Percentiles rank a stretch among this genome's conserved stretches.
Conservation (phyloP, 2,797 vertebrate species). For the Pteronotus mesoamericanus region DNA sequence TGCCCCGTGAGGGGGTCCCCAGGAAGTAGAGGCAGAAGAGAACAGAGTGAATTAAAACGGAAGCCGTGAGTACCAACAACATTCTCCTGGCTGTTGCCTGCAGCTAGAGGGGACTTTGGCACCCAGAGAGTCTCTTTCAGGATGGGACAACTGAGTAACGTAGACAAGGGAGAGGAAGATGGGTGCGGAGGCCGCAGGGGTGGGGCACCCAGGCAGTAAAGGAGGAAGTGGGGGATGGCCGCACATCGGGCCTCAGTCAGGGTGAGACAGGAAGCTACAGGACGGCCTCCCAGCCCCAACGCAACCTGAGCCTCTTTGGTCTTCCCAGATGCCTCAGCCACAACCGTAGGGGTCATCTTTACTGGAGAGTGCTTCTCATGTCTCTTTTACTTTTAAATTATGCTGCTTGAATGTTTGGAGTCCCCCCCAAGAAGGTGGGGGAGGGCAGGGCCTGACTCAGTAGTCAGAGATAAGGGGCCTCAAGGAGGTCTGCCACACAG, state of each 20-base stretch:
- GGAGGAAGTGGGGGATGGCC: background rate
- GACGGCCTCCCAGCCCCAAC: background rate
- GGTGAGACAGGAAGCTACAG: background rate
- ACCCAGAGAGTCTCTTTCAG: background rate
- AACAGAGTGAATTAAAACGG: background rate
- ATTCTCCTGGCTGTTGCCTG: too few species aligned
- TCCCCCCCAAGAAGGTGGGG: too few species aligned
- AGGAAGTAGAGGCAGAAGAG: background rate
- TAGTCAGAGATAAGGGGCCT: background rate
- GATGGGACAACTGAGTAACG: background rate
- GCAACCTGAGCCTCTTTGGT: background rate
- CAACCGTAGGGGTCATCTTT: background rate
- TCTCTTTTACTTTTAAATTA: background rate
- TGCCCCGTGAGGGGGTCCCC: background rate
- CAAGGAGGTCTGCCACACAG: background rate
- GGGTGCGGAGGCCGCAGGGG: background rate
- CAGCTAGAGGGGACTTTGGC: background rate
- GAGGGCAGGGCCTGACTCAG: background rate
- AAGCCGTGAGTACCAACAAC: background rate
- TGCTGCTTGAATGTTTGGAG: background rate
- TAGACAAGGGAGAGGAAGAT: background rate
- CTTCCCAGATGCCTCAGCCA: background rate
- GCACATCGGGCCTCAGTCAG: accelerated
- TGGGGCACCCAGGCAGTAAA: background rate
- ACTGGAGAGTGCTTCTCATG: background rate